Base-by-base conservation (phyloP, 30 jellyfish, hydroid and myxozoan species). In the Aurelia sp. region DNA sequence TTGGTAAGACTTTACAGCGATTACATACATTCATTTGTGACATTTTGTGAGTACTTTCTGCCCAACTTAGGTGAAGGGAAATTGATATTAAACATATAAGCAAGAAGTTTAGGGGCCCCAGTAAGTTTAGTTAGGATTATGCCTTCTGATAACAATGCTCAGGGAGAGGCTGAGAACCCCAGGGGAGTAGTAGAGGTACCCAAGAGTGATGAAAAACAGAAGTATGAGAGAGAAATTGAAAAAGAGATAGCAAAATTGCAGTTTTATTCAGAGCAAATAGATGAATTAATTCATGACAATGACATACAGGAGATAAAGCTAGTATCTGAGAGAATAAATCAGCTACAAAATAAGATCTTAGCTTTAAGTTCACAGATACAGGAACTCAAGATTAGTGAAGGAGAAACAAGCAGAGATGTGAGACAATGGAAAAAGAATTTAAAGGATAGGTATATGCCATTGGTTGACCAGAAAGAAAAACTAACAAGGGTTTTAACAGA, bases 261-360 rank as follows among this genome's bases (percentile, higher is more conserved):
- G 67, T 81, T 81, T 81, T 81, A 81, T 81, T 64, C 80, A 69
- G 89, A 78, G 53, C 89, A 78, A 78, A 78, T 72, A 70, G 71
- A 78, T 78, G 89, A 78, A 70, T 79, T 78, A 37, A 62, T 62
- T 81, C 83, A 65, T 69, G 90, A 66, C 21, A 81, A 81, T 81
- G 83, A 81, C 63, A 78, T 62, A 13, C 77, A 78, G 27, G 83
- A 81, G 31, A 69, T 81, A 55, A 81, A 81, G 67, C 21, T 80
- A 58, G 90, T 68, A 31, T 66, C 62, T 11, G 82, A 80, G 63
- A 64, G 82, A 66, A 80, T 63, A 77, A 82, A 80, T 21, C 52
- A 72, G 27, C 16, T 80, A 52, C 82, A 65, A 66, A 60, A 69
- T 68, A 66, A 80, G 57, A 66, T 66, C 55, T 52, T 80, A 41